Evolutionary conservation across 2,113 vertebrate genomes (phyloP), one percentile per base, ranked within the genome.

Genomic region (Pholis gunnellus): DNA sequence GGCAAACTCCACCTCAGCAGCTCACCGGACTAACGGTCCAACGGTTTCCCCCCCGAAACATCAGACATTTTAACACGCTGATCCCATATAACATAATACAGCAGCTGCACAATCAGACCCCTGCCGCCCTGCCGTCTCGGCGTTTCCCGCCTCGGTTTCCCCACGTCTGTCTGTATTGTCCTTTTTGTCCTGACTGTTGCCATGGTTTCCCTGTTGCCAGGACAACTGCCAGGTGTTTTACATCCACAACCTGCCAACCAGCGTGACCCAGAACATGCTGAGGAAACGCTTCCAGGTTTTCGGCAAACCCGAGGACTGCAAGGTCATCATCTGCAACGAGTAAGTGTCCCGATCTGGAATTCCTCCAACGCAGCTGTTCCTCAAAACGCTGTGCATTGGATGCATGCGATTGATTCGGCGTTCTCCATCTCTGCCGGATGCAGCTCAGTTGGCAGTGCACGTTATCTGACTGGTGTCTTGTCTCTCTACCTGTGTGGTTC

Each of bases 191-290:
- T 91, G 65, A 93, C 91, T 69, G 90, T 94, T 93, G 87, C 89
- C 66, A 88, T 91, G 92, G 94, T 94, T 91, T 91, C 86, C 78
- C 64, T 90, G 90, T 93, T 87, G 88, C 92, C 94, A 99, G 98
- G 96, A 97, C 36, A 97, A 99, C 96, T 97, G 97, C 90, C 97
- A 97, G 27, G 95, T 99, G 91, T 97, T 99, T 79, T 98, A 97
- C 82, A 90, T 99, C 91, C 96, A 96, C 90, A 98, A 99, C 91
- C 97, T 99, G 93, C 96, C 97, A 72, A 97, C 88, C 85, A 96
- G 95, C 89, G 96, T 99, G 94, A 99, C 95, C 88, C 97, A 97
- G 93, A 96, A 94, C 2, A 97, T 97, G 94, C 96, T 99, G 88
- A 96, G 97, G 92, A 97, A 95, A 88, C 97, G 97, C 90, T 98